phyloP scores from a whole-genome alignment of 2,888 invertebrate genomes.

The Osedax fenrisi region DNA sequence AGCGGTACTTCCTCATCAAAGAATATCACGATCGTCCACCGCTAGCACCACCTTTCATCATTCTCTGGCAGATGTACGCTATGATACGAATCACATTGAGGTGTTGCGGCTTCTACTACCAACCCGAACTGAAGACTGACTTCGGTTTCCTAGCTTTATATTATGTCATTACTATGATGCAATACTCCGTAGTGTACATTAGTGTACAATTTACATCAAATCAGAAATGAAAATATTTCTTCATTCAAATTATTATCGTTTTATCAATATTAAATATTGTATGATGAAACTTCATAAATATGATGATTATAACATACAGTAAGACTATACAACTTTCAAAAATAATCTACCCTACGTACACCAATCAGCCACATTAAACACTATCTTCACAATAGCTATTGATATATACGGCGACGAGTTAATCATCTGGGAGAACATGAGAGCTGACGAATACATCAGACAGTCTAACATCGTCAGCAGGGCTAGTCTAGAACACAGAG shows the following conservation, averaged over 20 bases:
- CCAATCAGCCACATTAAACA: background rate
- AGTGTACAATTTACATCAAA: too few species aligned
- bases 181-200: too few species aligned
- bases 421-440: constrained; percentile 48
- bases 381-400: background rate
- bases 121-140: background rate
- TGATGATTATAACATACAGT: too few species aligned
- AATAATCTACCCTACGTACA: too few species aligned
- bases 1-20: constrained; percentile 39
- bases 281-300: too few species aligned
- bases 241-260: too few species aligned
- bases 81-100: background rate
- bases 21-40: constrained; percentile 46
- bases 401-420: constrained; percentile 37
- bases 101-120: background rate
- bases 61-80: constrained; percentile 41
- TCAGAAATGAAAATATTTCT: too few species aligned
- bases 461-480: constrained; percentile 38
- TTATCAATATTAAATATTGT: too few species aligned
- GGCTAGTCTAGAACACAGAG: constrained; percentile 40
- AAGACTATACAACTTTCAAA: too few species aligned
- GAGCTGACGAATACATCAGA: constrained; percentile 45
- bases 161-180: too few species aligned
- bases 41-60: constrained; percentile 45
- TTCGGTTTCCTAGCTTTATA: too few species aligned